Percentiles rank a stretch among this genome's conserved stretches.
Evolutionary conservation across 2,797 vertebrate species (phyloP).

Genomic region (Pampus argenteus): DNA sequence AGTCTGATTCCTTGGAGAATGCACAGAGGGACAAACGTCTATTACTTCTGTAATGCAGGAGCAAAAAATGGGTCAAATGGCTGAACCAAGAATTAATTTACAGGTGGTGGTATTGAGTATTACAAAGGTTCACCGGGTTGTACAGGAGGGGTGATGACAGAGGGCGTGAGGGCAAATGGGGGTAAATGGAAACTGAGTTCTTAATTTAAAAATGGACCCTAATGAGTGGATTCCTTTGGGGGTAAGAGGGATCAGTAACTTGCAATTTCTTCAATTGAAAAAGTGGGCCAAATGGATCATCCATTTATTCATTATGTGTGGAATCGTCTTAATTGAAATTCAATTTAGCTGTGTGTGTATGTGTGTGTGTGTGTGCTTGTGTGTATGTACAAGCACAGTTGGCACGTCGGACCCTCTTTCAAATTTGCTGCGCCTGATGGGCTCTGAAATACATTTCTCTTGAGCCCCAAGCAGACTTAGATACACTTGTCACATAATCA

Average conservation of each 20-base stretch:
- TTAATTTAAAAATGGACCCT: slow-evolving; percentile 63
- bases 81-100: slow-evolving; percentile 85
- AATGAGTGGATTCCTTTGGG: slow-evolving; percentile 70
- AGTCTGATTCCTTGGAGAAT: slow-evolving; percentile 25
- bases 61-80: slow-evolving; percentile 71
- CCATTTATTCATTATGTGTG: slow-evolving; percentile 72
- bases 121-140: slow-evolving; percentile 82
- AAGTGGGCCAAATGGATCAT: slow-evolving; percentile 69
- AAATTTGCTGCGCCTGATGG: slow-evolving; percentile 74
- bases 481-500: slow-evolving; percentile 88
- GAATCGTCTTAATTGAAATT: slow-evolving; percentile 82
- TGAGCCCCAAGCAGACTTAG: slow-evolving; percentile 83
- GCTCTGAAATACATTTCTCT: slow-evolving; percentile 81
- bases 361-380: slow-evolving; percentile 44
- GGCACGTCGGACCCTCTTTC: slow-evolving; percentile 63
- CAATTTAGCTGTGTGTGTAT: slow-evolving; percentile 68
- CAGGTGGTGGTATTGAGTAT: slow-evolving; percentile 74
- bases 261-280: slow-evolving; percentile 72
- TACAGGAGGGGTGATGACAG: slow-evolving; percentile 57
- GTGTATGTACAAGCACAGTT: slow-evolving; percentile 33
- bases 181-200: slow-evolving; percentile 46
- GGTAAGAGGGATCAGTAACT: slow-evolving; percentile 64
- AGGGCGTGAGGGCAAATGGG: slow-evolving; percentile 30
- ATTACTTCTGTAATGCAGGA: slow-evolving; percentile 59
- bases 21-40: slow-evolving; percentile 55